Base-by-base conservation (phyloP, 2,113 vertebrate species). In the Brachyhypopomus gauderio region DNA sequence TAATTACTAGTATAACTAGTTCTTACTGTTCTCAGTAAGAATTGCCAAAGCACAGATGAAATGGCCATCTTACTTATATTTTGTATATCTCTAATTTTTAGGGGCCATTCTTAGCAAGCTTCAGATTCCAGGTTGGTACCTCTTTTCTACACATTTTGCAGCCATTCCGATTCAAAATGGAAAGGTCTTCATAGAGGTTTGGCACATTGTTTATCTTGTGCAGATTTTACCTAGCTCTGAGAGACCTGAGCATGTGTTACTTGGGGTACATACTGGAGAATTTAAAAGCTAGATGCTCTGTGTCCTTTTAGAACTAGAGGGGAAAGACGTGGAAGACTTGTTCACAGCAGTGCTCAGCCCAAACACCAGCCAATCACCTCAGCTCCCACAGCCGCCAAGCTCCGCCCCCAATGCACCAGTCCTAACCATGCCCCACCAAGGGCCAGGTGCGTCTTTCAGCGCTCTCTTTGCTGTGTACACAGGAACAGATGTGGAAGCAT, bases 341-440 rank as follows among this genome's bases (percentile, higher is more conserved):
- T 99, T 99, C 85, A 98, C 97, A 7, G 96, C 97, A 5, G 97
- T 98, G 3, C 91, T 98, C 75, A 98, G 96, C 87, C 97, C 97
- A 81, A 94, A 81, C 62, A 83, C 91, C 62, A 79, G 90, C 0
- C 95, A 94, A 79, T 89, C 92, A 30, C 72, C 92, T 60, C 88
- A 89, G 91, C 66, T 91, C 86, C 0, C 92, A 91, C 71, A 82
- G 41, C 56, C 89, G 89, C 56, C 78, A 74, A 80, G 91, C 90
- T 1, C 93, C 67, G 59, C 62, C 62, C 78, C 83, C 38, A 78
- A 55, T 30, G 45, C 78, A 73, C 79, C 82, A 38, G 76, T 64
- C 23, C 64, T 82, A 69, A 25, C 94, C 6, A 74, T 95, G 88
- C 85, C 94, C 78, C 62, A 93, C 59, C 94, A 94, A 79, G 89